Base-by-base conservation (phyloP, 2,113 vertebrate species). In the Psilopsiagon aurifrons region DNA sequence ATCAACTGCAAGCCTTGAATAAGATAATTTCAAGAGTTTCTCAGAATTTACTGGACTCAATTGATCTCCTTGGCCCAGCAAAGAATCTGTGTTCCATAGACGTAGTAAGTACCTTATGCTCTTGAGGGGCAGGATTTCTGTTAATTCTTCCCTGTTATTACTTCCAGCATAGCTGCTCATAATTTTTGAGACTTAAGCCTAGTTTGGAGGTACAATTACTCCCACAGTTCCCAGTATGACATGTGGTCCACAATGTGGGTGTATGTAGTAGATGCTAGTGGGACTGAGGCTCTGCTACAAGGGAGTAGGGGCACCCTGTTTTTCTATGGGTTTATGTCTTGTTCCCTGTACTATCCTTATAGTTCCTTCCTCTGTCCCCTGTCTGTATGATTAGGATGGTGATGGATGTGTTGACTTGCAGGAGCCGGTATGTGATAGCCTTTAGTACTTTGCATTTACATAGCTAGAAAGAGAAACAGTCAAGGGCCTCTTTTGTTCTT, bases 21-120 rank as follows among this genome's bases (percentile, higher is more conserved):
- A 88, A 94, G 28, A 95, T 98, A 4, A 93, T 98, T 89, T 92
- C 90, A 49, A 96, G 97, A 95, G 96, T 97, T 59, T 90, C 90
- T 82, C 87, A 90, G 66, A 96, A 97, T 47, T 86, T 98, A 86
- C 77, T 96, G 25, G 74, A 91, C 29, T 96, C 97, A 2, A 29
- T 96, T 52, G 69, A 93, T 54, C 95, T 97, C 31, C 97, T 98
- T 86, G 89, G 67, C 29, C 93, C 97, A 37, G 95, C 79, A 64
- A 92, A 97, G 54, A 39, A 84, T 52, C 66, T 97, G 59, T 97
- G 94, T 94, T 96, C 90, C 37, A 8, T 7, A 37, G 28, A 17
- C 22, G 6, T 24, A 27, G 97, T 97, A 88, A 94, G 96, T 97
- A 60, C 31, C 47, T 47, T 39, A 86, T 83, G 4, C 11, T 82